Evolutionary conservation across 2,113 vertebrate genomes (phyloP).

Genomic region (Setophaga coronata): DNA sequence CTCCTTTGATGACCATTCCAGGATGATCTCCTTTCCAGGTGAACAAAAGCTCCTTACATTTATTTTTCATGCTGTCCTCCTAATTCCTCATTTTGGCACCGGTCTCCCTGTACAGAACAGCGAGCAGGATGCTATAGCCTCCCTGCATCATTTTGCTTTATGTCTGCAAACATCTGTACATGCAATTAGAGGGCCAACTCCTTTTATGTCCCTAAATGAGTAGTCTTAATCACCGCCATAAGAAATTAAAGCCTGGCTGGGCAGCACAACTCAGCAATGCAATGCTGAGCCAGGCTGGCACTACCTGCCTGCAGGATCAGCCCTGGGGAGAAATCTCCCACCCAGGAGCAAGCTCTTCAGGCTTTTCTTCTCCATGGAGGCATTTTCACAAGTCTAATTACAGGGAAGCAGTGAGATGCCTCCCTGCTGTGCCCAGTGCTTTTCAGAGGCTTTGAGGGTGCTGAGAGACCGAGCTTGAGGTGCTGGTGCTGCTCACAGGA

Average conservation of each 20-base stretch:
- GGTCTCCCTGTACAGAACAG: neutral
- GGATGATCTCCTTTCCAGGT: neutral
- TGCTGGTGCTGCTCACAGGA: neutral
- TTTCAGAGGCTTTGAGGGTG: accelerated
- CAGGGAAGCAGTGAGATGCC: neutral
- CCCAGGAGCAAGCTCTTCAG: neutral
- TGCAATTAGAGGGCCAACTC: conserved; percentile 43
- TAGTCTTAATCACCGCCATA: conserved; percentile 34
- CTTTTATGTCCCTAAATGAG: conserved; percentile 60
- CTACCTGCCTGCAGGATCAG: neutral
- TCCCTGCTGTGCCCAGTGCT: neutral
- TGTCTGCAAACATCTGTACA: conserved; percentile 48
- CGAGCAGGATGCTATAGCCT: neutral
- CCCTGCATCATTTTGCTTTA: conserved; percentile 44
- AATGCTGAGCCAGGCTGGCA: neutral
- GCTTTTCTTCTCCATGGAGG: neutral
- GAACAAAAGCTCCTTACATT: neutral
- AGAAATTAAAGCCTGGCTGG: conserved; percentile 31
- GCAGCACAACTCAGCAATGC: neutral
- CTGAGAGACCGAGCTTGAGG: neutral
- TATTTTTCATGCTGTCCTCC: neutral
- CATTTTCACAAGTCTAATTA: conserved; percentile 21
- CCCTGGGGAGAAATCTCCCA: neutral
- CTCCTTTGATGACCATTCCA: neutral
- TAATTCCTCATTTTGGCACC: neutral